Conservation (phyloP, 2,888 invertebrate species). For the Falcaria lacertinaria region DNA sequence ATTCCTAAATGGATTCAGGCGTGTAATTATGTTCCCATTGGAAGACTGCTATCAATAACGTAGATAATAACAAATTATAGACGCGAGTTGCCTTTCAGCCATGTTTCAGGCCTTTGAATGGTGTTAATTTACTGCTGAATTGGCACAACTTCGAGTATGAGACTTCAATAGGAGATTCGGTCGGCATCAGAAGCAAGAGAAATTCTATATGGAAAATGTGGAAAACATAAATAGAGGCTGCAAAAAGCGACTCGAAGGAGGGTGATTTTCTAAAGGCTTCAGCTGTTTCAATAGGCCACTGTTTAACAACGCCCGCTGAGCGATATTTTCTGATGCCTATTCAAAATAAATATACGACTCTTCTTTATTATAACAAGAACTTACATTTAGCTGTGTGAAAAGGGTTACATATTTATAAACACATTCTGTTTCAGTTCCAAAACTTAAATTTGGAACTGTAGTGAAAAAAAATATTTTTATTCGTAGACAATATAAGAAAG, state of each 20-base stretch:
- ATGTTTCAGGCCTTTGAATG: constrained; percentile 49
- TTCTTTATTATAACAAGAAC: constrained; percentile 38
- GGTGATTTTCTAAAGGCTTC: constrained; percentile 76
- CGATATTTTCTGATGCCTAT: constrained; percentile 68
- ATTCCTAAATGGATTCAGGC: constrained; percentile 10
- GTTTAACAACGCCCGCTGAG: constrained; percentile 73
- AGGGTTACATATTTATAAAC: constrained; percentile 36
- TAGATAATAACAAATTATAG: constrained; percentile 16
- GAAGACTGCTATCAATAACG: constrained; percentile 3
- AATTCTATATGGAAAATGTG: constrained; percentile 73
- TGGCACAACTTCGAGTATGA: constrained; percentile 56
- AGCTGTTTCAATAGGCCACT: constrained; percentile 67
- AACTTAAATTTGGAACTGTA: too few relatives aligned
- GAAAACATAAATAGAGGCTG: constrained; percentile 68
- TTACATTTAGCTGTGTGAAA: constrained; percentile 22
- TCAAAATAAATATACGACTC: constrained; percentile 49
- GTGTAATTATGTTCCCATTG: background rate
- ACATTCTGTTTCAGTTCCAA: too few relatives aligned
- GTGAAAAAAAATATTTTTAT: too few relatives aligned
- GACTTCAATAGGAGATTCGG: constrained; percentile 60
- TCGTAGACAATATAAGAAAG: too few relatives aligned
- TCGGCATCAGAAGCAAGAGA: constrained; percentile 49
- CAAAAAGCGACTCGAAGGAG: constrained; percentile 64
- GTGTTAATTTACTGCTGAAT: constrained; percentile 69
- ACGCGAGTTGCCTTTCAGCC: constrained; percentile 24